A percentile compares a stretch with the other conserved stretches of the same genome.
Conservation (phyloP, 2,113 vertebrate species). For the Anseranas semipalmata region DNA sequence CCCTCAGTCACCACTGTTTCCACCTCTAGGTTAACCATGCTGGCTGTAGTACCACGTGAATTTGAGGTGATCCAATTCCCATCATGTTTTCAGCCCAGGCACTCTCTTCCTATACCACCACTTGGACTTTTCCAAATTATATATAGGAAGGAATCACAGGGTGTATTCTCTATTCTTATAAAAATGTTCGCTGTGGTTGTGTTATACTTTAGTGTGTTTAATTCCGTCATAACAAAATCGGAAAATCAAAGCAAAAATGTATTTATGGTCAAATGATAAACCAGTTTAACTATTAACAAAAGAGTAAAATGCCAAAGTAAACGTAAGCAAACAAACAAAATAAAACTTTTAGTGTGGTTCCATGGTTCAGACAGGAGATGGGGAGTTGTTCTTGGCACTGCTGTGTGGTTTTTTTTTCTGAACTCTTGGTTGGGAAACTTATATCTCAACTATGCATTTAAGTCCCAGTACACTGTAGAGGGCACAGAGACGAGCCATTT, state of each 20-base stretch:
- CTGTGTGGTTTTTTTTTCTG: neutral
- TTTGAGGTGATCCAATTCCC: neutral
- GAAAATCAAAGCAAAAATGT: neutral
- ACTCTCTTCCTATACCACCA: neutral
- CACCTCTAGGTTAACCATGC: neutral
- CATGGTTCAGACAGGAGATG: neutral
- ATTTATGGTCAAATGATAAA: neutral
- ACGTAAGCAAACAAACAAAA: neutral
- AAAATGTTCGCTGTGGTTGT: neutral
- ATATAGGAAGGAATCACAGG: neutral
- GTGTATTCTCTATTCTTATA: neutral
- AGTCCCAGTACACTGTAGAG: constrained; percentile 1
- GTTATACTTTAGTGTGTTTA: neutral
- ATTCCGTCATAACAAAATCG: neutral
- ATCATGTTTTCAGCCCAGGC: neutral
- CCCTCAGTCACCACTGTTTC: neutral
- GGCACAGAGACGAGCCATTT: neutral
- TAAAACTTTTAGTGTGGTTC: neutral
- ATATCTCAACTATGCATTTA: constrained; percentile 36
- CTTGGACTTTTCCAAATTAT: constrained; percentile 6
- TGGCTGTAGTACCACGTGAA: neutral
- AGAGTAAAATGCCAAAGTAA: neutral
- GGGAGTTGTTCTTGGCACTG: constrained; percentile 47
- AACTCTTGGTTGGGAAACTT: constrained; percentile 42
- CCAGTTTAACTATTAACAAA: neutral